phyloP scores from a whole-genome alignment of 2,888 invertebrate genomes.

The Orgyia antiqua region DNA sequence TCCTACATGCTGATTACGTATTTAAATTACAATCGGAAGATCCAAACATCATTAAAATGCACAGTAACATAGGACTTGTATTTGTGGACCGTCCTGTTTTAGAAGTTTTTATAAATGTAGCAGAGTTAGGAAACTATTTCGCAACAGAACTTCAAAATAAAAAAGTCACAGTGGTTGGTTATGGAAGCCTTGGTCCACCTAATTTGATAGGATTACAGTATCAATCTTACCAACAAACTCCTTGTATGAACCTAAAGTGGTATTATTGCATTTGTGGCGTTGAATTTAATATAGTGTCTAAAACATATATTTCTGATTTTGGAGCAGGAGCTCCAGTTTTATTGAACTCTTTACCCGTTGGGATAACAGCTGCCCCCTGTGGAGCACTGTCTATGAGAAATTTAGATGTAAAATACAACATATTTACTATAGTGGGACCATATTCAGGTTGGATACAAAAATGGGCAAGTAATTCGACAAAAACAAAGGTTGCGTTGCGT shows the following conservation, averaged over 20 bases:
- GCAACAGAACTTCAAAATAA: conserved; percentile 41
- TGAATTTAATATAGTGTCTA: conserved; percentile 26
- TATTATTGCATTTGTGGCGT: conserved; percentile 56
- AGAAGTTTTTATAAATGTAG: conserved; percentile 31
- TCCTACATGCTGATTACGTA: conserved; percentile 40
- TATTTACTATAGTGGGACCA: conserved; percentile 52
- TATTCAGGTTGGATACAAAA: conserved; percentile 53
- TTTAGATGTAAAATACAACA: conserved; percentile 35
- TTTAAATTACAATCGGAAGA: conserved; percentile 30
- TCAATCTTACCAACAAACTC: conserved; percentile 39
- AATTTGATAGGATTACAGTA: conserved; percentile 35
- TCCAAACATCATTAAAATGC: conserved; percentile 36
- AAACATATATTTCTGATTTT: conserved; percentile 36
- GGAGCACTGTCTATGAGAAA: conserved; percentile 29
- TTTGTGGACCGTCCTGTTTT: conserved; percentile 34
- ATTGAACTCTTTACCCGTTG: conserved; percentile 36
- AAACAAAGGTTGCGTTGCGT: conserved; percentile 1
- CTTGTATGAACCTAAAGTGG: conserved; percentile 54
- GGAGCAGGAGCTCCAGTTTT: conserved; percentile 54
- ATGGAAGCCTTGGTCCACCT: conserved; percentile 29
- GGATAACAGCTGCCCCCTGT: conserved; percentile 39
- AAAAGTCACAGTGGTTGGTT: conserved; percentile 41
- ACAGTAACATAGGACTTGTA: conserved; percentile 53
- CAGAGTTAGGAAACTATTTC: conserved; percentile 37
- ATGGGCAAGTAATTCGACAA: conserved; percentile 7